Percentiles rank a stretch among this genome's conserved stretches.
phyloP scores from a whole-genome alignment of 2,113 vertebrate genomes.

The Amphilophus citrinellus region DNA sequence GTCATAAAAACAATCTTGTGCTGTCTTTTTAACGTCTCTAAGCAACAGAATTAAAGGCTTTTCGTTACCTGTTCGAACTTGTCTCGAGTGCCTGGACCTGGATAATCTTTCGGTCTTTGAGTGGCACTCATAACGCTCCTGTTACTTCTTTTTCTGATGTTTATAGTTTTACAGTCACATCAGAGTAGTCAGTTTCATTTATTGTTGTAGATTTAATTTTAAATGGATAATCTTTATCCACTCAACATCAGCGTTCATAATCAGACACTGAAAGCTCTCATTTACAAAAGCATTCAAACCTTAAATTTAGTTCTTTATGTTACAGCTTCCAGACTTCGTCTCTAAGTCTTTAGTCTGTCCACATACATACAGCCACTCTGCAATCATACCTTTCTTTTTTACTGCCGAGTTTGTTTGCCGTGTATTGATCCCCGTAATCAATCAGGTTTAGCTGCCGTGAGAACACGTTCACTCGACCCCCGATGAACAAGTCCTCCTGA shows the following conservation, averaged over 20 bases:
- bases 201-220: background rate
- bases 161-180: background rate
- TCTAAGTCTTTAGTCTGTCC: background rate
- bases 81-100: too few relatives aligned
- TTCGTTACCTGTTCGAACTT: too few relatives aligned
- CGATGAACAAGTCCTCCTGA: constrained; percentile 90
- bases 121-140: background rate
- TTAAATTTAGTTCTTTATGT: background rate
- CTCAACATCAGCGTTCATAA: background rate
- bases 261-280: background rate
- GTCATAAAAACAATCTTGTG: too few relatives aligned
- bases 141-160: background rate
- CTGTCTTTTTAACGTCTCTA: too few relatives aligned
- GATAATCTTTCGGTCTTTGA: too few relatives aligned
- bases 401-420: constrained; percentile 90
- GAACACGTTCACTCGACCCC: constrained; percentile 91
- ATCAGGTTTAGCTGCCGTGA: constrained; percentile 90
- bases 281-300: background rate
- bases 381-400: constrained; percentile 90
- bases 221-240: background rate
- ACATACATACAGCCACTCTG: background rate
- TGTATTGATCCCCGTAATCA: constrained; percentile 93
- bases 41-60: too few relatives aligned
- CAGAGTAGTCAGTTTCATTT: background rate
- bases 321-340: background rate